Evolutionary conservation across 2,113 vertebrate genomes (phyloP).

Genomic region (Leptocoma aspasia): DNA sequence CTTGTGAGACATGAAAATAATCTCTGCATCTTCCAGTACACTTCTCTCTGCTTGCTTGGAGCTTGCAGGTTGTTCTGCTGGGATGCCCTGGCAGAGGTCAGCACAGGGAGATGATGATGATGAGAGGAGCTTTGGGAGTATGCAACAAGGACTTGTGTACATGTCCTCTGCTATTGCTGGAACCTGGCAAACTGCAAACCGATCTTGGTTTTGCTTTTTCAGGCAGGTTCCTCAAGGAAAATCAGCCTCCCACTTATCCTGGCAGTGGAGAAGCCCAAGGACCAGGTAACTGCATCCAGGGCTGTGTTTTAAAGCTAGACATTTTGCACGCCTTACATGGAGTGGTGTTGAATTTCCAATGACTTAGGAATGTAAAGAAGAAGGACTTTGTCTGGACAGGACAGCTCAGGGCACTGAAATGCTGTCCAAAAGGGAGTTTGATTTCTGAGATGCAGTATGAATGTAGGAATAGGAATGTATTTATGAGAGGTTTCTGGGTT

Average conservation of each 20-base stretch:
- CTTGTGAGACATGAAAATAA: neutral
- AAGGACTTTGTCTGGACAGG: neutral
- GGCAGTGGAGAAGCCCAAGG: neutral
- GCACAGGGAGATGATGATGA: neutral
- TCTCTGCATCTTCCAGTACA: neutral
- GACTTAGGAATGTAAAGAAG: neutral
- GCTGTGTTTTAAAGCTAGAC: neutral
- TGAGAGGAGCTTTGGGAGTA: neutral
- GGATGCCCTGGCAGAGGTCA: neutral
- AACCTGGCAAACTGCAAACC: neutral
- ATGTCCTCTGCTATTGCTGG: neutral
- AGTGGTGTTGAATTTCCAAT: neutral
- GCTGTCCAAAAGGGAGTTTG: neutral
- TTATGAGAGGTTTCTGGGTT: neutral
- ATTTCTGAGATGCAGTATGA: neutral
- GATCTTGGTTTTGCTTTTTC: neutral
- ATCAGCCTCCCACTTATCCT: neutral
- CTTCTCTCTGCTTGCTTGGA: neutral
- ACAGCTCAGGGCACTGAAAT: neutral
- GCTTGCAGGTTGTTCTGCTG: neutral
- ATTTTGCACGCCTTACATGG: neutral
- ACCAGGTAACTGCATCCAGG: neutral
- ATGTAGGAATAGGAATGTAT: neutral
- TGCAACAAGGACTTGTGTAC: neutral
- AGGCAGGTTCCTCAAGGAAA: slow-evolving; percentile 1